Evolutionary conservation across 2,113 vertebrate genomes (phyloP), one percentile per base, ranked within the genome.

Genomic region (Pteronura brasiliensis): DNA sequence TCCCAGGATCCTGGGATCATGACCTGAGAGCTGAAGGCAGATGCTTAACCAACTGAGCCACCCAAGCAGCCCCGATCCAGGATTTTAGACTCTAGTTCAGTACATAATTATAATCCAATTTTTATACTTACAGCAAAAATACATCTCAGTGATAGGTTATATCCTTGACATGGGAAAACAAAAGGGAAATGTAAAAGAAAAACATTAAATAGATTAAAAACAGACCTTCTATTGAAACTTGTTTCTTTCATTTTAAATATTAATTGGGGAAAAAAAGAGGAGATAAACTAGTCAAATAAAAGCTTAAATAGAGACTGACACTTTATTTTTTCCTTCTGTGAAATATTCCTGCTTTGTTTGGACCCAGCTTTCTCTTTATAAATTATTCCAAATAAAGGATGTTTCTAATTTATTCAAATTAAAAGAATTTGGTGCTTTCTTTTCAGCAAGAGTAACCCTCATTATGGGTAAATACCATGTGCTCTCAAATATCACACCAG

Each of bases 321-420:
- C 69, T 84, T 89, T 63, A 71, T 13, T 11, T 67, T 93, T 93
- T 74, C 63, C 14, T 69, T 88, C 52, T 36, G 3, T 61, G 8
- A 89, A 95, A 97, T 86, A 52, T 44, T 7, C 21, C 10, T 72
- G 14, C 23, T 80, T 90, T 49, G 4, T 44, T 52, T 84, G 52
- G 34, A 57, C 13, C 1, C 25, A 55, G 29, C 8, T 76, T 90
- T 36, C 12, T 63, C 27, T 95, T 85, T 93, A 27, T 18, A 76
- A 96, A 92, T 1, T 74, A 42, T 10, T 52, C 94, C 55, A 97
- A 93, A 47, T 94, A 88, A 65, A 90, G 4, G 36, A 18, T 76
- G 6, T 18, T 49, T 93, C 55, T 61, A 90, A 94, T 5, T 67
- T 61, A 67, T 34, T 88, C 12, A 84, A 59, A 95, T 69, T n/a